Evolutionary conservation across 2,888 invertebrate species (phyloP), one percentile per base, ranked within the genome.

Genomic region (Conchocele bisecta): DNA sequence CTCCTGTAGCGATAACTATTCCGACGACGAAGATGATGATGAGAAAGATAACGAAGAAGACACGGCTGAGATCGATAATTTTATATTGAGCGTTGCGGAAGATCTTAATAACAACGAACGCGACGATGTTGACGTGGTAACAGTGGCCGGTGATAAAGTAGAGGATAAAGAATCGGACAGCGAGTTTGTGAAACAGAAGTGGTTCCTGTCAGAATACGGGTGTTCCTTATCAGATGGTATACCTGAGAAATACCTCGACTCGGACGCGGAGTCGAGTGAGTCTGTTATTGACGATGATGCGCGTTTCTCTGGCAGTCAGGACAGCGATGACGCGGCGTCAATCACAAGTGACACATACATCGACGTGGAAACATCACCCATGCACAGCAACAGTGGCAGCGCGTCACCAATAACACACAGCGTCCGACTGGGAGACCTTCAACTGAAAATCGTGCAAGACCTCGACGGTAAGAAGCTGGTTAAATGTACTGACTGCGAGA

Each of bases 401-500:
- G 46, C 9, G 26, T 20, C 2, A 33, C 17, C 35, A 48, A 48
- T 4, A 22, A n/a, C 26, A 31, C n/a, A 31, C 35, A 26, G 20
- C n/a, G 46, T 31, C 33, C 44, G 46, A 39, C 41, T 35, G 37
- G 41, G 29, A 29, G 37, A 35, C 37, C 22, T 60, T 22, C 51
- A 65, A 39, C 22, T 64, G 20, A 56, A 61, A 15, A 42, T 64
- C 20, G 24, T 75, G 20, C 50, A 54, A 28, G 56, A 31, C 15
- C 22, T 50, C 0, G 61, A 54, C 35, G 70, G 57, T 22, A 29
- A 54, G 15, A 64, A 58, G 20, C 26, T 76, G 3, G 51, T 78
- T 13, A 83, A 81, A 56, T 89, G 89, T 54, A 69, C 68, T 7
- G 82, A 86, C 17, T 89, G 89, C 59, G 79, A 83, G 31, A 71